Base-by-base conservation (phyloP, 2,888 invertebrate species). In the Noctua pronuba region DNA sequence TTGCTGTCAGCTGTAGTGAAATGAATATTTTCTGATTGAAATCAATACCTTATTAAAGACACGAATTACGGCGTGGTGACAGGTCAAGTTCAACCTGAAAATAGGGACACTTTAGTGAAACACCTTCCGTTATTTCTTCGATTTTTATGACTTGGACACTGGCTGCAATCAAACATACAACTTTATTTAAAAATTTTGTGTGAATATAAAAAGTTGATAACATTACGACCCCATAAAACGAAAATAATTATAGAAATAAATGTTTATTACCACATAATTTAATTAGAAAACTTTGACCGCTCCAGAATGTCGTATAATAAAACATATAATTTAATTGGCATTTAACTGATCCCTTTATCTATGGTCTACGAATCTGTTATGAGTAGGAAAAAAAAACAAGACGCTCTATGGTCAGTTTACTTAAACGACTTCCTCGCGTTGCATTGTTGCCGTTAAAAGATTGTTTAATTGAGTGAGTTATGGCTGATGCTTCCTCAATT, bases 391-490 rank as follows among this genome's bases (percentile, higher is more conserved):
- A 82, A 82, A 81, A 84, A 71, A 82, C 73, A 77, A 69, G 77
- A 83, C 88, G 90, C 90, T 88, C 90, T 88, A 92, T 91, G 91
- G 91, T 92, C 90, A 91, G 91, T 92, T 92, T 91, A 90, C 88
- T 86, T 80, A 88, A 91, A 91, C 88, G 86, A 90, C 92, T 93
- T 92, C 92, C 92, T 91, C 72, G 78, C 82, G 74, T 88, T 89
- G 88, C 90, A 87, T 83, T 88, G 82, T 87, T 80, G 83, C 88
- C 86, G 86, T 89, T 89, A 88, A 90, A 88, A 90, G 86, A 90
- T 91, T 89, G 89, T 90, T 91, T 90, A 88, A 92, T 91, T 90
- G 89, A 91, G 86, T 91, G 91, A 91, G 86, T 91, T 91, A 92
- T 90, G 87, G 78, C 77, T 78, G 84, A 90, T 89, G 90, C 90